Evolutionary conservation across 2,797 vertebrate genomes (phyloP).

Genomic region (Chiloscyllium punctatum): DNA sequence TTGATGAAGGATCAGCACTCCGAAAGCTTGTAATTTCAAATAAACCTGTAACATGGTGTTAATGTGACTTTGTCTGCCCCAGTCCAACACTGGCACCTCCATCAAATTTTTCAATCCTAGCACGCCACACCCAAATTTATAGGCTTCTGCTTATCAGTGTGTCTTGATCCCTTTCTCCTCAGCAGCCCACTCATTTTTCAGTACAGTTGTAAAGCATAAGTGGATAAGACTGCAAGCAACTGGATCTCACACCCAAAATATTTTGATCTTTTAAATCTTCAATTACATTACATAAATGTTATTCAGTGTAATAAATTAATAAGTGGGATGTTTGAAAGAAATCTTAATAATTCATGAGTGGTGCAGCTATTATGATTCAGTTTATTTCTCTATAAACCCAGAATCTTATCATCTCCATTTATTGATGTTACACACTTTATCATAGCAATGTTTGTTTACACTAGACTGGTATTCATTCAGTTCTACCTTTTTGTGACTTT

Average conservation of each 20-base stretch:
- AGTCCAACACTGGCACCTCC: too few species aligned
- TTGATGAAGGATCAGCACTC: too few species aligned
- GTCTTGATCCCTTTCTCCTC: background rate
- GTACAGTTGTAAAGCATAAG: background rate
- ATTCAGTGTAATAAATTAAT: background rate
- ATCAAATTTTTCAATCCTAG: background rate
- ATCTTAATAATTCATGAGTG: too few species aligned
- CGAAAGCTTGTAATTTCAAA: too few species aligned
- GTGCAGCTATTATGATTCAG: background rate
- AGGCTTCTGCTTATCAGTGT: background rate
- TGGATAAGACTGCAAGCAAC: background rate
- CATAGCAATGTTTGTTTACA: background rate
- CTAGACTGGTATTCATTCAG: background rate
- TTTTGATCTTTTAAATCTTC: background rate
- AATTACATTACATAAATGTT: background rate
- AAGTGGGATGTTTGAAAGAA: background rate
- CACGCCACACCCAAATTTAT: background rate
- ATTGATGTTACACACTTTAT: background rate
- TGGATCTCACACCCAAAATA: background rate
- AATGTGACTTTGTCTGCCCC: too few species aligned
- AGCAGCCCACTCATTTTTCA: background rate
- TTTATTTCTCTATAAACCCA: background rate
- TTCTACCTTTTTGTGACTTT: background rate
- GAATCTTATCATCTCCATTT: background rate
- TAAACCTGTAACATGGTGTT: too few species aligned